Base-by-base conservation (phyloP, 2,797 vertebrate species). In the Urophycis tenuis region DNA sequence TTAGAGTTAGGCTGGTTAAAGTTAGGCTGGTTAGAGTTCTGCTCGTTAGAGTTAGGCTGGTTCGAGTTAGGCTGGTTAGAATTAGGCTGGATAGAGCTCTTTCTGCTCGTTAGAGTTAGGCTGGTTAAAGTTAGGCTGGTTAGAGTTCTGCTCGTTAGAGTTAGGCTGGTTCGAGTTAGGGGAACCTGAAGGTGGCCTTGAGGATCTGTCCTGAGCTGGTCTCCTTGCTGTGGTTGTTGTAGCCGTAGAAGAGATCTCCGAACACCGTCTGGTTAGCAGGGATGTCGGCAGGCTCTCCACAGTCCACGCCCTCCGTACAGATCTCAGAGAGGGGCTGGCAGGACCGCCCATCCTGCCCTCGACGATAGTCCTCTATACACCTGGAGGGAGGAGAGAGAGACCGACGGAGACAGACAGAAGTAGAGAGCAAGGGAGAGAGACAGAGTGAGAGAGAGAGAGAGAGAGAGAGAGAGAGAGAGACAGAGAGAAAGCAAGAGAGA, bases 231-330 rank as follows among this genome's bases (percentile, higher is more conserved):
- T 97, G 95, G 89, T 99, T 99, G 91, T 98, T 97, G 91, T 97
- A 99, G 30, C 97, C 97, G 0, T 97, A 99, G 92, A 98, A 99
- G 79, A 99, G 91, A 88, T 99, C 97, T 75, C 97, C 96, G 0
- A 99, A 99, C 77, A 96, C 93, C 0, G 97, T 98, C 91, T 99
- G 96, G 91, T 99, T 99, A 86, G 98, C 97, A 0, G 96, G 95
- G 75, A 97, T 91, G 84, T 98, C 97, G 0, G 88, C 92, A 32
- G 90, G 91, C 64, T 99, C 97, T 0, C 93, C 93, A 0, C 97
- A 99, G 87, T 97, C 96, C 12, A 95, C 83, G 0, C 88, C 94
- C 67, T 95, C 95, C 0, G 95, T 95, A 81, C 97, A 99, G 0
- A 94, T 92, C 86, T 99, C 97, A 0, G 95, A 93, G 83, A 99